These are phyloP conservation scores for Platysternon megacephalum DNA, from an alignment of 2,113 vertebrate genomes.

Conservation along the genomic window DNA sequence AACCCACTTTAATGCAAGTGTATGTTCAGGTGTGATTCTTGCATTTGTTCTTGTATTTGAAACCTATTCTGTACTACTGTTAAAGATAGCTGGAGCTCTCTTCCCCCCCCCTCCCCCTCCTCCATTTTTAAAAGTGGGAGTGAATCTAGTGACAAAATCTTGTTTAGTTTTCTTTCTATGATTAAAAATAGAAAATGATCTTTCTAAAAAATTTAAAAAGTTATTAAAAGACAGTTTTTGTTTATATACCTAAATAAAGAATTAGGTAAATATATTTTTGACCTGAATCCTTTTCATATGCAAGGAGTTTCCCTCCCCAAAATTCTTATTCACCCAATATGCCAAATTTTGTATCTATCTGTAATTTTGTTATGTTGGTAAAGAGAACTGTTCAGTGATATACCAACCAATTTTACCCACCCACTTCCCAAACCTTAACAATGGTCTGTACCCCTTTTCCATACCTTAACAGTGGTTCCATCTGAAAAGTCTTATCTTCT, in stretches of 20 bases:
- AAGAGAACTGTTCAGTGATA: neutral
- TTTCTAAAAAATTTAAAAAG: neutral
- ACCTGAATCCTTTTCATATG: slow-evolving; percentile 6
- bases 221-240: slow-evolving; percentile 41
- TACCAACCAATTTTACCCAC: neutral
- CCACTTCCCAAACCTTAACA: neutral
- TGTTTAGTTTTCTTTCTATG: slow-evolving; percentile 5
- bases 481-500: neutral
- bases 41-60: neutral
- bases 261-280: slow-evolving; percentile 20
- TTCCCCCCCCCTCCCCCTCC: neutral
- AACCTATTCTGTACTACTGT: neutral
- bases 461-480: neutral
- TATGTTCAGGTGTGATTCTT: neutral
- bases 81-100: slow-evolving; percentile 6
- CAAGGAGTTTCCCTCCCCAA: neutral
- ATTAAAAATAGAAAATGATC: neutral
- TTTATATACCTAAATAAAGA: slow-evolving; percentile 50
- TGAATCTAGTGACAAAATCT: slow-evolving; percentile 31
- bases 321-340: neutral
- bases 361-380: neutral
- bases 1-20: neutral
- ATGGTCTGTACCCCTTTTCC: neutral
- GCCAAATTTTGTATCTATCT: neutral
- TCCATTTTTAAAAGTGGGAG: neutral